Percentiles rank a stretch among this genome's conserved stretches.
Evolutionary conservation across 2,888 invertebrate species (phyloP).

Genomic region (Sinhomidia bicolor): DNA sequence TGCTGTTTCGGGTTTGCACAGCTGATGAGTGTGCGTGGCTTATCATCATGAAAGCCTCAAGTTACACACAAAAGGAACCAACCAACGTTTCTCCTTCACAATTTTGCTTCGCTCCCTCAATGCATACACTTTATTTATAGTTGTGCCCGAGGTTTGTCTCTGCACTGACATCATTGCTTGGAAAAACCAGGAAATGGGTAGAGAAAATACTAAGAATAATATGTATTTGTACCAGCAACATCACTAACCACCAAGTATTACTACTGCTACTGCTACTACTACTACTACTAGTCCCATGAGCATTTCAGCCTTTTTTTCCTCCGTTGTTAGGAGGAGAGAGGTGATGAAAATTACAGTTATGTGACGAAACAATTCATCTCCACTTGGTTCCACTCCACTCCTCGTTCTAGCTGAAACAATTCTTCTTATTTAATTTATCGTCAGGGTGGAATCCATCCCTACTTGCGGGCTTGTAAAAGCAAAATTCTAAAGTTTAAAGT

Average conservation of each 20-base stretch:
- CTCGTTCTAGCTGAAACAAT: background rate
- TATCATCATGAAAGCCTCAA: constrained; percentile 35
- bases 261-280: too few species aligned
- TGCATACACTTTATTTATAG: background rate
- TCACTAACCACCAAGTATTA: too few species aligned
- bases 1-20: background rate
- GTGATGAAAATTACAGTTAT: constrained; percentile 41
- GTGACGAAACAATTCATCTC: constrained; percentile 48
- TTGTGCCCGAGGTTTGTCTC: background rate
- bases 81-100: background rate
- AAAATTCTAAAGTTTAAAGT: too few species aligned
- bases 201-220: background rate
- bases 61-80: constrained; percentile 22
- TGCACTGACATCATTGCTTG: constrained; percentile 20
- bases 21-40: constrained; percentile 36
- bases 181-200: constrained; percentile 12
- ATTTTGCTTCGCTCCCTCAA: background rate
- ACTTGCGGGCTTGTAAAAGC: background rate
- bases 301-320: constrained; percentile 14
- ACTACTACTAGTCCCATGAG: constrained; percentile 4
- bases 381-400: constrained; percentile 22
- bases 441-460: background rate
- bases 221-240: background rate
- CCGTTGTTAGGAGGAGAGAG: constrained; percentile 2
- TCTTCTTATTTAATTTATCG: constrained; percentile 6